phyloP scores from a whole-genome alignment of 2,888 invertebrate species.

The Drosophila rubida region DNA sequence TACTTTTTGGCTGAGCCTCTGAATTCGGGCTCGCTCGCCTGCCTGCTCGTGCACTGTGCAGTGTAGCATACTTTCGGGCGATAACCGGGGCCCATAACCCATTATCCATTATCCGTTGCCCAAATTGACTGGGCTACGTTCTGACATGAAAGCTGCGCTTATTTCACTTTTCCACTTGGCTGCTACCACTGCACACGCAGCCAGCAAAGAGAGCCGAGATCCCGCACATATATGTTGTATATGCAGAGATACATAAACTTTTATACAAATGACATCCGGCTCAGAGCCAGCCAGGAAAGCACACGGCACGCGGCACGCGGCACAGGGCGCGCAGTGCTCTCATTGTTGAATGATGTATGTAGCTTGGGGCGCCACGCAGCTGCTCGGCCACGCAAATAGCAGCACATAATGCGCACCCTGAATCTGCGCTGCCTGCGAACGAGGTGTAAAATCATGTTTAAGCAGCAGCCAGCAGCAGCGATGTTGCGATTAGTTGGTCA shows the following conservation, averaged over 20 bases:
- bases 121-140: slow-evolving; percentile 54
- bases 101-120: slow-evolving; percentile 36
- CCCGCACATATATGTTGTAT: too few relatives aligned
- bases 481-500: slow-evolving; percentile 45
- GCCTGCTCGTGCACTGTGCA: not conserved
- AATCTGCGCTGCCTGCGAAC: slow-evolving; percentile 42
- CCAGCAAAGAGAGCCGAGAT: not conserved
- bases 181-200: slow-evolving; percentile 49
- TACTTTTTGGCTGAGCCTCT: too few relatives aligned
- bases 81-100: slow-evolving; percentile 23
- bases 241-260: too few relatives aligned
- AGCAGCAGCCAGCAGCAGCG: slow-evolving; percentile 24
- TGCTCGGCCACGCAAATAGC: too few relatives aligned
- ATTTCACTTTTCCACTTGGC: slow-evolving; percentile 69
- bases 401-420: too few relatives aligned
- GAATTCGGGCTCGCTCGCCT: not conserved
- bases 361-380: slow-evolving; percentile 47
- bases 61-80: slow-evolving; percentile 19
- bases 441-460: slow-evolving; percentile 74
- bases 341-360: slow-evolving; percentile 73
- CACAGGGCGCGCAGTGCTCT: slow-evolving; percentile 2
- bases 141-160: slow-evolving; percentile 61
- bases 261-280: slow-evolving; percentile 76
- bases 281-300: not conserved
- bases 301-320: not conserved